Evolutionary conservation across 2,797 vertebrate species (phyloP).

Genomic region (Phoxinus dragarum): DNA sequence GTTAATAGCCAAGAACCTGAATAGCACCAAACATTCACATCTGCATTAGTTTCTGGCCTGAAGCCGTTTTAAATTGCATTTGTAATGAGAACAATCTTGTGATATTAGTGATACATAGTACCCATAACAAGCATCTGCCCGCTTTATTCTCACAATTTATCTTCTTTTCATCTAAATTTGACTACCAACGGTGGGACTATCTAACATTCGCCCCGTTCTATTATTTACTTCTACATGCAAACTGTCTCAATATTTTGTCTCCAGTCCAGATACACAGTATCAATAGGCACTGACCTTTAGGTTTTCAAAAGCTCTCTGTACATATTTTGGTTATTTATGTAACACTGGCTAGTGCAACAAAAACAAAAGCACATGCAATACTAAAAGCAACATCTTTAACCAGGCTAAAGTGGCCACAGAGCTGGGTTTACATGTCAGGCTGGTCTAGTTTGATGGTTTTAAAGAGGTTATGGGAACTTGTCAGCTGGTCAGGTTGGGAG

Average conservation of each 20-base stretch:
- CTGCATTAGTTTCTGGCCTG: neutral
- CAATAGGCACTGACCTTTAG: slow-evolving; percentile 48
- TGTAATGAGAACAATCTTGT: neutral
- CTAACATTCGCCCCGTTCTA: neutral
- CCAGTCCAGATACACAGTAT: slow-evolving; percentile 63
- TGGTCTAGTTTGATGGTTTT: neutral
- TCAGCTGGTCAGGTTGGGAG: neutral
- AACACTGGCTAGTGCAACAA: neutral
- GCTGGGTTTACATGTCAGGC: neutral
- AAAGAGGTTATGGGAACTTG: neutral
- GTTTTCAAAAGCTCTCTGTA: slow-evolving; percentile 46
- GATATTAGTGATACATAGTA: slow-evolving; percentile 40
- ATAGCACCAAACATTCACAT: neutral
- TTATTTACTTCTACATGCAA: slow-evolving; percentile 7
- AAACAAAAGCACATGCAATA: neutral
- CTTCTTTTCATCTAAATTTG: neutral
- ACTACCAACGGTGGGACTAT: neutral
- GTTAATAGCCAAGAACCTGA: neutral
- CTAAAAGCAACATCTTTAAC: neutral
- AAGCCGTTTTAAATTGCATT: neutral
- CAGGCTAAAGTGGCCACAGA: neutral
- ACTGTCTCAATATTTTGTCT: slow-evolving; percentile 49
- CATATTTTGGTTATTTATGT: neutral
- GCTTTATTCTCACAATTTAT: neutral
- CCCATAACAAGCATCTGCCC: slow-evolving; percentile 7